Evolutionary conservation across 2,888 invertebrate genomes (phyloP), one percentile per base, ranked within the genome.

Genomic region (Candidula unifasciata): DNA sequence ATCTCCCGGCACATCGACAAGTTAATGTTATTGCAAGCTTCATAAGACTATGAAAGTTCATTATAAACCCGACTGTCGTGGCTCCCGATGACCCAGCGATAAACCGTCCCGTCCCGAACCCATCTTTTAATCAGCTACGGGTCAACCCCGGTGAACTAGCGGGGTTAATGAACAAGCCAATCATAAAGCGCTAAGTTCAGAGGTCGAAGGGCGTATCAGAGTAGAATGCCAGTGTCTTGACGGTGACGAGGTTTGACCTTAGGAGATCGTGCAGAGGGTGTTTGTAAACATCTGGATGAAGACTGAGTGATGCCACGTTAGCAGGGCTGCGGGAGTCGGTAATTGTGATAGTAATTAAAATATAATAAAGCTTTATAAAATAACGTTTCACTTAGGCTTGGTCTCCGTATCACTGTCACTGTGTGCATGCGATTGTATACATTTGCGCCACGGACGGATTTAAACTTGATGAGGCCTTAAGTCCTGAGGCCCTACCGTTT

Each of bases 101-200:
- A 82, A 76, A 82, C 82, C 52, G 52, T 71, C 57, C 54, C 82
- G 76, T 44, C 76, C 44, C 8, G 73, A 77, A 68, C 76, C 82
- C 82, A 76, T 68, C 82, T 82, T 82, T 82, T 77, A 82, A 82
- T 82, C 82, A 82, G 82, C 57, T n/a, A 3, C 66, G 16, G 82
- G 82, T 82, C 76, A 82, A 82, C 66, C 76, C 82, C 66, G 76
- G 52, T 76, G 82, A 82, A 76, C 82, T 54, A 30, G 33, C 10
- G 37, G 52, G 82, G 82, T 82, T 82, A 82, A 82, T 68, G 82
- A 82, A 82, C 82, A 77, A 82, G 82, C 82, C 82, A 82, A 77
- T 77, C 82, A 82, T 52, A 82, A 76, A 77, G 77, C 82, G 82
- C 68, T 52, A 82, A 82, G 82, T 76, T 82, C 82, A 82, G 68